Percentiles rank a stretch among this genome's conserved stretches.
Evolutionary conservation across 2,797 vertebrate species (phyloP).

Genomic region (Zenarchopterus dispar): DNA sequence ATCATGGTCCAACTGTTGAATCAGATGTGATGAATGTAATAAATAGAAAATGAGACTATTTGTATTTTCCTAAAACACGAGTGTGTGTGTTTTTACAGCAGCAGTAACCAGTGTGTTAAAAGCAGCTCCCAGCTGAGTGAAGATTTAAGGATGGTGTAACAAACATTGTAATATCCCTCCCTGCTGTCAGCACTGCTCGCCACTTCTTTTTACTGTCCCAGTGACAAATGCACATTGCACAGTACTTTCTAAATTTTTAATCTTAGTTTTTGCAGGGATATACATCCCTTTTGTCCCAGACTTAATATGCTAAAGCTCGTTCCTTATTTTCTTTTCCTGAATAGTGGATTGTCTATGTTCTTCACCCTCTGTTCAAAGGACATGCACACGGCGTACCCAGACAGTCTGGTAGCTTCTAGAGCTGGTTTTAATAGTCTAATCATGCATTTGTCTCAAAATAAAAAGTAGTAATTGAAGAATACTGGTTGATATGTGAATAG

Average conservation of each 20-base stretch:
- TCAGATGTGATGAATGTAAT: no score
- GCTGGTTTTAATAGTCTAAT: conserved; percentile 5
- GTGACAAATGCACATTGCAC: conserved; percentile 14
- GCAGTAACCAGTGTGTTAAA: conserved; percentile 52
- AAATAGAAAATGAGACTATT: no score
- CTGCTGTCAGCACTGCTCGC: conserved; percentile 56
- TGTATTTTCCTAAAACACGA: no score
- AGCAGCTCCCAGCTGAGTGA: conserved; percentile 56
- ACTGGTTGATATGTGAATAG: neutral
- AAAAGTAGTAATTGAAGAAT: neutral
- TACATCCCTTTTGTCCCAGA: conserved; percentile 40
- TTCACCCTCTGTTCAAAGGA: conserved; percentile 31
- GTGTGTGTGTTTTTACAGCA: conserved; percentile 23
- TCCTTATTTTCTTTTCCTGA: conserved; percentile 24
- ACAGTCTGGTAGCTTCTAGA: neutral
- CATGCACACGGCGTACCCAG: conserved; percentile 9
- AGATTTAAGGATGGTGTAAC: conserved; percentile 63
- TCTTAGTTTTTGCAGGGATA: conserved; percentile 57
- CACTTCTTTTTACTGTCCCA: conserved; percentile 49
- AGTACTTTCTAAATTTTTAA: conserved; percentile 56
- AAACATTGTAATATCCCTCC: conserved; percentile 61
- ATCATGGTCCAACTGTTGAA: no score
- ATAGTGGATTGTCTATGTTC: conserved; percentile 35
- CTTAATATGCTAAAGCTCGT: conserved; percentile 55
- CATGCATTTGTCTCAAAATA: neutral